Conservation (phyloP, 2,113 vertebrate genomes). For the Struthidea cinerea region DNA sequence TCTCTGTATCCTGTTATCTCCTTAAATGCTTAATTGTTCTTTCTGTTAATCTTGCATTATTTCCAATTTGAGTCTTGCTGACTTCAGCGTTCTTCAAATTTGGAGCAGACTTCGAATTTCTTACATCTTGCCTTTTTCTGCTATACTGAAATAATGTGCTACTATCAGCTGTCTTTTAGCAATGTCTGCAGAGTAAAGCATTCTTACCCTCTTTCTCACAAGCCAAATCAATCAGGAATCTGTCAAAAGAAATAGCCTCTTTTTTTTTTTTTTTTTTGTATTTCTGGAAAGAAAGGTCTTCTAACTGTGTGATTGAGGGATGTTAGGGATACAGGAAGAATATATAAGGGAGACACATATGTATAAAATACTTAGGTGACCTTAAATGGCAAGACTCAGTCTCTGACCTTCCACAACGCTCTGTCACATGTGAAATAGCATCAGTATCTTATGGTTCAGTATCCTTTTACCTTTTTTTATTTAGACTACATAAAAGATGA, state of each 20-base stretch:
- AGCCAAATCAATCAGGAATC: neutral
- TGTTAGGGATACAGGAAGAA: neutral
- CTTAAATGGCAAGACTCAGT: neutral
- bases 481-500: neutral
- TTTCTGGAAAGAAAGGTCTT: neutral
- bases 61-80: neutral
- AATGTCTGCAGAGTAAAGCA: neutral
- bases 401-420: neutral
- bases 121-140: neutral
- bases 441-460: neutral
- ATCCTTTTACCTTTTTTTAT: neutral
- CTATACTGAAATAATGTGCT: neutral
- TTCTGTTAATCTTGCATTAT: neutral
- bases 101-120: neutral
- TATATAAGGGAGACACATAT: rapidly evolving
- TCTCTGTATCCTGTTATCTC: neutral
- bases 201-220: neutral
- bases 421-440: neutral
- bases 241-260: neutral
- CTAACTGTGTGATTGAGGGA: neutral
- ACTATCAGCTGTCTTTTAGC: neutral
- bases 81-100: neutral
- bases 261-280: neutral
- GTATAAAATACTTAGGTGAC: neutral
- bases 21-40: neutral